Conservation (phyloP, 2,113 vertebrate species). For the Felis chaus region DNA sequence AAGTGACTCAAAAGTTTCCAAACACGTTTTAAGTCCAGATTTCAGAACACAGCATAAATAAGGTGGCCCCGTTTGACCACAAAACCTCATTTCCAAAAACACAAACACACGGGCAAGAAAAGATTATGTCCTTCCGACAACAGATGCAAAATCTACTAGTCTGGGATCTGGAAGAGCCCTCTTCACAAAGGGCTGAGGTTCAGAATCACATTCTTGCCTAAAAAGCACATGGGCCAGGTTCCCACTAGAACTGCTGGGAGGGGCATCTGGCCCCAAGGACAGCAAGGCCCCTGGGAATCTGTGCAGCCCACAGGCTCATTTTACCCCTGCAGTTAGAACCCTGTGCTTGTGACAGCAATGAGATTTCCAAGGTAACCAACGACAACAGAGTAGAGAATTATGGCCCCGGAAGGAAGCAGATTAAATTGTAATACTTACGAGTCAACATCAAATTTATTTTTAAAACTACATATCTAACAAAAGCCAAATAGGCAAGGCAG, state of each 20-base stretch:
- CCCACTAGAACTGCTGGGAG: not conserved
- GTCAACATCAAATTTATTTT: constrained; percentile 69
- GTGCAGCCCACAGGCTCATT: not conserved
- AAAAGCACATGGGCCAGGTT: not conserved
- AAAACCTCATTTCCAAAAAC: not conserved
- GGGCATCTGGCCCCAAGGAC: not conserved
- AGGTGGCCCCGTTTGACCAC: not conserved
- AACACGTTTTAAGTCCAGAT: not conserved
- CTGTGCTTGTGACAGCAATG: constrained; percentile 17
- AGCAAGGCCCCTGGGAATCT: constrained; percentile 1
- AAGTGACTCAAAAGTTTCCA: not conserved
- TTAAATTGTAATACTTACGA: constrained; percentile 64
- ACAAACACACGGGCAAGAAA: not conserved
- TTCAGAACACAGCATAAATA: not conserved
- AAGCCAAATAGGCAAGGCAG: constrained; percentile 18
- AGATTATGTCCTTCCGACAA: not conserved
- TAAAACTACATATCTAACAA: constrained; percentile 46
- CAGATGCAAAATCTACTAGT: not conserved
- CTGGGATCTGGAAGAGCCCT: not conserved
- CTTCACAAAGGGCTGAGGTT: not conserved
- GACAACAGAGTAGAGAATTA: constrained; percentile 58
- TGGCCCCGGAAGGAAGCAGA: constrained; percentile 58
- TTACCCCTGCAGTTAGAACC: constrained; percentile 25
- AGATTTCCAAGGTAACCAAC: constrained; percentile 65
- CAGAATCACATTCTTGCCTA: not conserved